Base-by-base conservation (phyloP, 2,888 invertebrate species). In the Hyles lineata region DNA sequence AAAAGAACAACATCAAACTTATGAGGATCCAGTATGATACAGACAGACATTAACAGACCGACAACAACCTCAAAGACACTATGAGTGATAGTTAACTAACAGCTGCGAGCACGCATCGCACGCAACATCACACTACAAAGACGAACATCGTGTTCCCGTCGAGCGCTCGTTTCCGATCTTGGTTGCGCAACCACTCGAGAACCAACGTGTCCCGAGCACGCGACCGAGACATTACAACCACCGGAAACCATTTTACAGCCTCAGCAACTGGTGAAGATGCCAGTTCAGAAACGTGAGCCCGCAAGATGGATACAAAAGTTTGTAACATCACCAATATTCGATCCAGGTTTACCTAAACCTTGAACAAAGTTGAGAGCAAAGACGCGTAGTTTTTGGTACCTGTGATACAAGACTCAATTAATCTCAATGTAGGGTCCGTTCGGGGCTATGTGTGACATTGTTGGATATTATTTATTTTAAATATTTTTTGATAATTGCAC, bases 131-230 rank as follows among this genome's bases (percentile, higher is more conserved):
- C 62, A 17, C 63, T 23, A 35, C 58, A 67, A 32, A 67, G 67
- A 23, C 67, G 23, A 58, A 58, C 58, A 67, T 62, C 52, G 25
- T 32, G 69, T 67, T 72, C 59, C 67, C 69, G 32, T 11, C 61
- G 25, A 43, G 63, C 63, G 55, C 79, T 78, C 73, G 82, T 84
- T 86, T 87, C 83, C 85, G 85, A 85, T 80, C 82, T 79, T 62
- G 58, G 81, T 88, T 89, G 86, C 89, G 87, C 85, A 87, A 87
- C 79, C 78, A 77, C 77, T 67, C 23, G 43, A 78, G 74, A 72
- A n/a, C n/a, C 76, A 75, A 78, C 80, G 79, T 79, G 80, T 79
- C 79, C 80, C 79, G 61, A 82, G 86, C 90, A 89, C 88, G 87
- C 87, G 88, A 87, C 87, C 81, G 77, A 73, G 76, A 77, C 75